A percentile compares a stretch with the other conserved stretches of the same genome.
These are phyloP conservation scores for Lepidochrysops patricia DNA, from an alignment of 2,888 invertebrate species.

Conservation along the genomic window DNA sequence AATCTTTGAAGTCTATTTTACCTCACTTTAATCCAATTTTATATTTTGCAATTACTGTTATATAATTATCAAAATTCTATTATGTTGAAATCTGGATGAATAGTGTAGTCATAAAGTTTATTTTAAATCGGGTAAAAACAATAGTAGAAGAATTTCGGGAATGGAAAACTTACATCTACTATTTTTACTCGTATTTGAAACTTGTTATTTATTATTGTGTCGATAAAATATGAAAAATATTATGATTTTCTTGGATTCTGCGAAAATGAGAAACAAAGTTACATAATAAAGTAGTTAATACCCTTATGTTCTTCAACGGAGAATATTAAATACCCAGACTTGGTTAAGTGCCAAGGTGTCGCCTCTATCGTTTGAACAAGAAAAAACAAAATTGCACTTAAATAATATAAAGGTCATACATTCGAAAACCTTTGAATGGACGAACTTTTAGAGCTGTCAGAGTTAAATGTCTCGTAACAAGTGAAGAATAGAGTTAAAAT, in stretches of 20 bases:
- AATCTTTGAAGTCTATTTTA: too few species aligned
- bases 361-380: constrained; percentile 21
- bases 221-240: too few species aligned
- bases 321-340: constrained; percentile 21
- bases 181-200: neutral
- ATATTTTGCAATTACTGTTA: too few species aligned
- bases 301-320: constrained; percentile 2
- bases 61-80: too few species aligned
- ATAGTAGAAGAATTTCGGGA: too few species aligned
- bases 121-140: too few species aligned
- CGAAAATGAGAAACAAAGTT: neutral
- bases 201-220: neutral
- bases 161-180: too few species aligned
- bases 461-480: neutral
- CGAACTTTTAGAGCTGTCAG: neutral
- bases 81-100: too few species aligned
- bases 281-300: neutral
- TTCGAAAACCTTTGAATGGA: neutral
- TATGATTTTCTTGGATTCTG: too few species aligned
- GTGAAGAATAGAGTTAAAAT: neutral
- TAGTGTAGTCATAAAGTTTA: too few species aligned
- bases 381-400: constrained; percentile 23
- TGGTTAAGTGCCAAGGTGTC: constrained; percentile 29
- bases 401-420: constrained; percentile 10
- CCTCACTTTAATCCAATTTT: too few species aligned